phyloP scores from a whole-genome alignment of 2,888 invertebrate species.

The Nyleta sp. region DNA sequence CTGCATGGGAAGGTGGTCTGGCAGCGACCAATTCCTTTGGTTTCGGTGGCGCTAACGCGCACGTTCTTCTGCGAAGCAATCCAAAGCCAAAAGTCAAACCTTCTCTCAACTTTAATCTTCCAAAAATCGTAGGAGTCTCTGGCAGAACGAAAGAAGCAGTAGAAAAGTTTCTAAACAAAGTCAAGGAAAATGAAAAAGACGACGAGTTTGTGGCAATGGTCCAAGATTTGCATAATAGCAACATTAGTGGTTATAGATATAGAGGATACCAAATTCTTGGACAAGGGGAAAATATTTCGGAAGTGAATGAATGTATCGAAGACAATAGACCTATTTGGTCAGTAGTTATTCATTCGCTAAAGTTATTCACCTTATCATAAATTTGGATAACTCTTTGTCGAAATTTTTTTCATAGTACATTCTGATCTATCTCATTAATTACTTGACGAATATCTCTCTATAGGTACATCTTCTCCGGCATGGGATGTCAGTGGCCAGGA shows the following conservation, averaged over 20 bases:
- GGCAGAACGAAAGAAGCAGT: slow-evolving; percentile 94
- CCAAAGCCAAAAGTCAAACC: slow-evolving; percentile 87
- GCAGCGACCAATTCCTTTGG: slow-evolving; percentile 98
- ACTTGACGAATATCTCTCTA: too few relatives aligned
- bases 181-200: slow-evolving; percentile 84
- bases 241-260: slow-evolving; percentile 90
- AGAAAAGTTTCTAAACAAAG: slow-evolving; percentile 86
- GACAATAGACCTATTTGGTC: slow-evolving; percentile 92
- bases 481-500: slow-evolving; percentile 99
- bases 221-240: slow-evolving; percentile 88
- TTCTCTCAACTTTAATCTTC: slow-evolving; percentile 83
- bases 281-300: slow-evolving; percentile 80
- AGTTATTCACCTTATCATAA: too few relatives aligned
- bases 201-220: slow-evolving; percentile 91
- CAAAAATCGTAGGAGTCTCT: slow-evolving; percentile 89
- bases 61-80: slow-evolving; percentile 92
- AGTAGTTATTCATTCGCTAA: too few relatives aligned
- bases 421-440: too few relatives aligned
- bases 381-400: too few relatives aligned
- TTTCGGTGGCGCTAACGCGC: slow-evolving; percentile 99
- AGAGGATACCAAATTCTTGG: slow-evolving; percentile 92
- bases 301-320: slow-evolving; percentile 82
- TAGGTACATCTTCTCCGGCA: slow-evolving; percentile 96
- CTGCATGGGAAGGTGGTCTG: slow-evolving; percentile 95
- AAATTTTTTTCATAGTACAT: too few relatives aligned